Evolutionary conservation across 1,140 invertebrate genomes (phyloP).

Genomic region (Magallana gigas): DNA sequence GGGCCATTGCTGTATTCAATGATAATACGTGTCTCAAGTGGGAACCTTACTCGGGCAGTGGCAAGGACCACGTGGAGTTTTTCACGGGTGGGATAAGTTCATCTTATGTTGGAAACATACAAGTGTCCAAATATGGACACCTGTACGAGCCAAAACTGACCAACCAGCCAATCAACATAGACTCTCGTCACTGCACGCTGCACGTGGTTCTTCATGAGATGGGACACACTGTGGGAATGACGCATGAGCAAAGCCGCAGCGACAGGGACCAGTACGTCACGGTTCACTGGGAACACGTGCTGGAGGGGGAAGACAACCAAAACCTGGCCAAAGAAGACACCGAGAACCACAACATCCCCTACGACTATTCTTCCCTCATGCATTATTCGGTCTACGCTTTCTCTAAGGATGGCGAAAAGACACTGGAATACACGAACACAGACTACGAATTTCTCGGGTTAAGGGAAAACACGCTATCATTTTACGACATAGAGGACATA

Average conservation of each 20-base stretch:
- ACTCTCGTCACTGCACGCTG: background rate
- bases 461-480: background rate
- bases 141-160: background rate
- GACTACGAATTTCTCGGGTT: conserved; percentile 15
- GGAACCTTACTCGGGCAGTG: conserved; percentile 17
- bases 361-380: conserved; percentile 23
- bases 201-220: conserved; percentile 45
- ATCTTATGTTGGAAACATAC: conserved; percentile 22
- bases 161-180: background rate
- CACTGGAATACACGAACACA: background rate
- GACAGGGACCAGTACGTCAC: conserved; percentile 38
- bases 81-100: conserved; percentile 4
- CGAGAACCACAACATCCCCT: conserved; percentile 23
- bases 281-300: background rate
- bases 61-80: conserved; percentile 1
- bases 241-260: conserved; percentile 38
- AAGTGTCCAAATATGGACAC: background rate
- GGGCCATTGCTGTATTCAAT: background rate
- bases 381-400: conserved; percentile 10
- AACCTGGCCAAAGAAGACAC: conserved; percentile 21
- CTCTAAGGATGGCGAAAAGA: conserved; percentile 27
- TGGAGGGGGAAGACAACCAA: background rate
- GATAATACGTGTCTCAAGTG: background rate
- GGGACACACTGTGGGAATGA: conserved; percentile 25
- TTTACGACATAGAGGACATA: conserved; percentile 2